These are phyloP conservation scores for Noturus placidus DNA, from an alignment of 2,113 vertebrate genomes.

Conservation along the genomic window DNA sequence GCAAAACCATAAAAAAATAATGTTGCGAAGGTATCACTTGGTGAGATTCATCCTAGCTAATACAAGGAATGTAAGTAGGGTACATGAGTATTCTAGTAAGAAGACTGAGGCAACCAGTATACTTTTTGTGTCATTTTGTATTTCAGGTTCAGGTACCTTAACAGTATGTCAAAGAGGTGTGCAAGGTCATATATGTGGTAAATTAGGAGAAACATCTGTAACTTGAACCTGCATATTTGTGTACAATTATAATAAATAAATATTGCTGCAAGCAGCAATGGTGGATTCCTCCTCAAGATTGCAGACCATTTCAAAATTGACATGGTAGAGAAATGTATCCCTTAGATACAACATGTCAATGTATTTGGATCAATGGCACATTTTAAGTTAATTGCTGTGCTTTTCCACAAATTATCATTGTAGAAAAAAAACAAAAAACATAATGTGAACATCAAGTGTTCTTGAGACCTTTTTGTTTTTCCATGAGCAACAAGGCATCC, in stretches of 20 bases:
- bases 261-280: too few relatives aligned
- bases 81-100: not conserved
- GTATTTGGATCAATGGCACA: too few relatives aligned
- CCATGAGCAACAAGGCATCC: too few relatives aligned
- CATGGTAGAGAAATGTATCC: too few relatives aligned
- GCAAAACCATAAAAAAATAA: constrained; percentile 25
- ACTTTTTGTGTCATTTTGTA: not conserved
- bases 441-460: too few relatives aligned
- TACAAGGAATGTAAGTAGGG: not conserved
- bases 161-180: not conserved
- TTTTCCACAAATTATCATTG: too few relatives aligned
- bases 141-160: not conserved
- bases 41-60: not conserved
- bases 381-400: too few relatives aligned
- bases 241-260: constrained; percentile 43
- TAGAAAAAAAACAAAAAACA: too few relatives aligned
- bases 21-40: constrained; percentile 15
- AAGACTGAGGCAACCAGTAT: not conserved
- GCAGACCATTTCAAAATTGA: too few relatives aligned
- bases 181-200: not conserved
- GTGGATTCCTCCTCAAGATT: too few relatives aligned
- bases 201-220: not conserved
- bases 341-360: too few relatives aligned
- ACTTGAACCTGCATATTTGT: constrained; percentile 2
- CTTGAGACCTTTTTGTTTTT: too few relatives aligned